Conservation (phyloP, 1,140 invertebrate species). For the Neodiprion pinetum region DNA sequence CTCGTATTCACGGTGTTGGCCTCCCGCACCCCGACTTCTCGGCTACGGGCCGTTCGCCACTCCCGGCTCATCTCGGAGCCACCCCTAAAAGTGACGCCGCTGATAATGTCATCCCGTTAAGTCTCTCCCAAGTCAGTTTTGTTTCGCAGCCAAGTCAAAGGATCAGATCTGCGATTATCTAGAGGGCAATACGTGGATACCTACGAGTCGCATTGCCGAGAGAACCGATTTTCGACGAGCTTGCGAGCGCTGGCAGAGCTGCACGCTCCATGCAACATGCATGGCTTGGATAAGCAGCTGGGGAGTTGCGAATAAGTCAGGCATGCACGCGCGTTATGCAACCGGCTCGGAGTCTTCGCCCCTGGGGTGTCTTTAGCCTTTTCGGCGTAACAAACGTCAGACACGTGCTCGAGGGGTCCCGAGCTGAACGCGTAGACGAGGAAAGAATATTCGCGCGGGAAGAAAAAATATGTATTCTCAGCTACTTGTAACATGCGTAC, state of each 20-base stretch:
- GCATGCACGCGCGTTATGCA: too few relatives aligned
- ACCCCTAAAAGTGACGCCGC: conserved; percentile 3
- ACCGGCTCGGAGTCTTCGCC: too few relatives aligned
- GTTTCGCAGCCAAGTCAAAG: not conserved
- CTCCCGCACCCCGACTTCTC: not conserved
- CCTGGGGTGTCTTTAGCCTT: too few relatives aligned
- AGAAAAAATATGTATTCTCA: too few relatives aligned
- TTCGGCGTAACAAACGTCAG: too few relatives aligned
- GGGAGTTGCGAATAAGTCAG: too few relatives aligned
- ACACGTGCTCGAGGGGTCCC: too few relatives aligned
- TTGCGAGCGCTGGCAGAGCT: not conserved
- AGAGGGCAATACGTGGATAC: not conserved
- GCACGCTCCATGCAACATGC: too few relatives aligned
- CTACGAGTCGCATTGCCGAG: not conserved
- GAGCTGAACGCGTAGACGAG: too few relatives aligned
- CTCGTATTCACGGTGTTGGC: not conserved
- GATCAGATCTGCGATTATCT: not conserved
- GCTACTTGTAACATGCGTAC: too few relatives aligned
- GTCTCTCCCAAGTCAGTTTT: not conserved
- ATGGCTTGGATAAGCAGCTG: too few relatives aligned
- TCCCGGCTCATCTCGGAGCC: not conserved
- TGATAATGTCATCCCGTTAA: not conserved
- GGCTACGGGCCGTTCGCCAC: not conserved
- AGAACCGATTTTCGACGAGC: not conserved
- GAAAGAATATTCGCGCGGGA: too few relatives aligned